phyloP scores from a whole-genome alignment of 2,797 vertebrate genomes.

The Cercopithecus neglectus region DNA sequence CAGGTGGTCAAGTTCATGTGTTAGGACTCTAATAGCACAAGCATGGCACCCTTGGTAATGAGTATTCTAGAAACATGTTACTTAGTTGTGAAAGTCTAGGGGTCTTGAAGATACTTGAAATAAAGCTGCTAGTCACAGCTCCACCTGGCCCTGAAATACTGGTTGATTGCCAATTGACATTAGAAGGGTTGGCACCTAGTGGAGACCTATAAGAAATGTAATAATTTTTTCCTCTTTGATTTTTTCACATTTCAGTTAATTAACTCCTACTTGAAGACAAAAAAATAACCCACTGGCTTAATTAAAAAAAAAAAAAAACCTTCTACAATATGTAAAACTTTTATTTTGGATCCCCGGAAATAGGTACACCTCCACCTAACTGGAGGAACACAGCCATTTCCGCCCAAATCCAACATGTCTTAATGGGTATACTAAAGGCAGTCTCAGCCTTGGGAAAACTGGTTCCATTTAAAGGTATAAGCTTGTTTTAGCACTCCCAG shows the following conservation, averaged over 20 bases:
- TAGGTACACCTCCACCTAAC: not conserved
- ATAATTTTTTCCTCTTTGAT: not conserved
- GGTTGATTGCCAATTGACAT: not conserved
- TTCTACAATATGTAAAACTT: not conserved
- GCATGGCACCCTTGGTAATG: not conserved
- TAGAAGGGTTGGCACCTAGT: not conserved
- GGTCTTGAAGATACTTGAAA: not conserved
- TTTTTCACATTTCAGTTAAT: slow-evolving; percentile 29
- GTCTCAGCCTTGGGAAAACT: not conserved
- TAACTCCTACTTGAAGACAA: slow-evolving; percentile 33
- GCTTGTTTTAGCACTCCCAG: not conserved
- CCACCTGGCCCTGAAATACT: not conserved
- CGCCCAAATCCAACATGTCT: not conserved
- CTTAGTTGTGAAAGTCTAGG: not conserved
- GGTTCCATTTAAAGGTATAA: not conserved
- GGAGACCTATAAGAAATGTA: not conserved
- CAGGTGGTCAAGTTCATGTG: not conserved
- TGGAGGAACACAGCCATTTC: not conserved
- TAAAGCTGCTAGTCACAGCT: not conserved
- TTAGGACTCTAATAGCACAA: not conserved
- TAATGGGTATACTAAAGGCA: not conserved
- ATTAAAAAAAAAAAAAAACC: not conserved
- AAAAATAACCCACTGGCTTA: not conserved
- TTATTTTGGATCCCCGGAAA: not conserved
- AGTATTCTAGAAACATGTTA: not conserved